Conservation (phyloP, 2,797 vertebrate genomes). For the Argyrosomus regius region DNA sequence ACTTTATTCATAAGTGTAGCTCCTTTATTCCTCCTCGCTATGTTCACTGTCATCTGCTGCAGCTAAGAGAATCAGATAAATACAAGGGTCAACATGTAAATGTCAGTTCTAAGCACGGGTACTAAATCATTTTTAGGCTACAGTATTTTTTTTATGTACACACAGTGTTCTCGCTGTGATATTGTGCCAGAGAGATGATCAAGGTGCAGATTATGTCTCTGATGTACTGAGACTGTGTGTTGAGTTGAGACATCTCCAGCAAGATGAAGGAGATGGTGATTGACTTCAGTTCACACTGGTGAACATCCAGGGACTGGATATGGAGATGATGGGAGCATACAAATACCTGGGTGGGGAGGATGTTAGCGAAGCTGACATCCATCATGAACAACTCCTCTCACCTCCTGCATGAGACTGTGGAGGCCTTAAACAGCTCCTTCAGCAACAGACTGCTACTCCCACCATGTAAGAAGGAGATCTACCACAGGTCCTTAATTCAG, state of each 20-base stretch:
- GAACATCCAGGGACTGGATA: no score
- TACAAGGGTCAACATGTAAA: constrained; percentile 8
- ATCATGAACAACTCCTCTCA: no score
- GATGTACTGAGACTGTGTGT: constrained; percentile 13
- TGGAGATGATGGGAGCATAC: no score
- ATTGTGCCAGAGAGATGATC: constrained; percentile 5
- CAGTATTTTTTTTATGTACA: not conserved
- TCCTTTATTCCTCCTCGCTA: not conserved
- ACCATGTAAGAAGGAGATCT: no score
- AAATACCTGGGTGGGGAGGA: no score
- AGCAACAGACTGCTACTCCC: no score
- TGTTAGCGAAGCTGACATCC: no score
- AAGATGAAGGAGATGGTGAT: no score
- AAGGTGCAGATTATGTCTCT: constrained; percentile 5
- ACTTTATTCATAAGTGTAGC: not conserved
- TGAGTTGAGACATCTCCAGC: not conserved
- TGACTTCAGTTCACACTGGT: no score
- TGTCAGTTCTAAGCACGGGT: not conserved
- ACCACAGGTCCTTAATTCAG: no score
- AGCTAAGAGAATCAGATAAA: not conserved
- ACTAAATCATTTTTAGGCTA: not conserved
- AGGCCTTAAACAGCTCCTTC: no score
- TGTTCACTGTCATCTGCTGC: not conserved
- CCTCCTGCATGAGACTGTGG: no score
- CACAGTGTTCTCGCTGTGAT: constrained; percentile 5